Evolutionary conservation across 2,888 invertebrate genomes (phyloP), one percentile per base, ranked within the genome.

Genomic region (Scaptomyza polygonia): DNA sequence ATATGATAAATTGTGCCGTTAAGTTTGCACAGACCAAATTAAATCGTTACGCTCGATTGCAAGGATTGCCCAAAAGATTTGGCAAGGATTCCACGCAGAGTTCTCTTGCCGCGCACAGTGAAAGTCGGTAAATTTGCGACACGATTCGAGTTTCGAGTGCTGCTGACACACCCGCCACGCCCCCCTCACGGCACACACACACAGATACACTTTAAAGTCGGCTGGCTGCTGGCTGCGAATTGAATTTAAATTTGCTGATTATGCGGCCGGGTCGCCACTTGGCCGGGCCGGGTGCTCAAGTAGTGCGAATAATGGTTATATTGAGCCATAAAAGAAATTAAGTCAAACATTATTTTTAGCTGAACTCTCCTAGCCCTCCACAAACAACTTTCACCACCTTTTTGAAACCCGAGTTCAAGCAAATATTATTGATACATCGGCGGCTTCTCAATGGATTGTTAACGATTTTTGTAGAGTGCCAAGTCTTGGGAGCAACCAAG

Each of bases 191-290:
- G 18, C 45, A 44, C 6, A 25, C 25, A 25, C 29, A 9, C 9
- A 29, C 11, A 70, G 39, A 61, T 54, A 9, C 48, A 70, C 42
- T 63, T 54, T 75, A 66, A 72, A 79, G 72, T 78, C 58, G 5
- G 25, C 1, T 39, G 16, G 48, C 39, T 57, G 58, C 42, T 14
- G 34, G 36, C 53, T 58, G 74, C 82, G 89, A 88, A 89, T 89
- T 89, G 90, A 90, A 90, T 90, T 90, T 89, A 89, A 90, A 90
- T 89, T 86, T 80, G 82, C 86, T 90, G 86, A 90, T 90, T 90
- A 89, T 68, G 70, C 65, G 42, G 18, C 53, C 25, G 27, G 30
- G 39, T n/a, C 58, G 53, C 49, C 58, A 68, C 48, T 67, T 51
- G 68, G 30, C 40, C 53, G 45, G 68, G 29, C 40, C 49, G 54